Conservation (phyloP, 1,140 invertebrate species). For the Drosophila lacertosa region DNA sequence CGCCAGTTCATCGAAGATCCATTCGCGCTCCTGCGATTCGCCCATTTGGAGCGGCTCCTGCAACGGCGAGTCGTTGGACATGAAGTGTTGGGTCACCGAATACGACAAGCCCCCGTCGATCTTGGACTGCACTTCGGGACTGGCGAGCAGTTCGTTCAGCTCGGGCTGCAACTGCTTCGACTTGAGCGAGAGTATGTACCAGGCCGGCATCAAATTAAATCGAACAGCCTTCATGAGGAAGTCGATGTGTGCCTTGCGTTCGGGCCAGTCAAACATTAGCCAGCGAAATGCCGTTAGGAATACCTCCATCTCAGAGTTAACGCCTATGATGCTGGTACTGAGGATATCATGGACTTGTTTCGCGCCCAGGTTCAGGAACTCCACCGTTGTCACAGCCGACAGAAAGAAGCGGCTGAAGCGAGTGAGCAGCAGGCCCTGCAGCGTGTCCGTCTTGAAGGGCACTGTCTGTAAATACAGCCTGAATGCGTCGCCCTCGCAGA, state of each 20-base stretch:
- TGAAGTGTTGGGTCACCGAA: constrained; percentile 63
- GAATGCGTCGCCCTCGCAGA: constrained; percentile 89
- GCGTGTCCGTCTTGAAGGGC: constrained; percentile 47
- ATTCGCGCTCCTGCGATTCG: constrained; percentile 85
- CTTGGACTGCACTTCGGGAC: constrained; percentile 86
- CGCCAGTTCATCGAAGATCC: constrained; percentile 85
- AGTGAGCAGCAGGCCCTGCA: constrained; percentile 87
- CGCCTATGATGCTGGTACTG: constrained; percentile 88
- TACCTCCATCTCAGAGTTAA: constrained; percentile 87
- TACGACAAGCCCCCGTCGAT: constrained; percentile 90
- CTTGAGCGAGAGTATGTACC: constrained; percentile 89
- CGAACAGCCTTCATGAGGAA: constrained; percentile 88
- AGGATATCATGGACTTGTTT: constrained; percentile 88
- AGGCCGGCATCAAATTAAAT: constrained; percentile 89
- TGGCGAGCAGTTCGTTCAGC: constrained; percentile 87
- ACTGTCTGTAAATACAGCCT: constrained; percentile 87
- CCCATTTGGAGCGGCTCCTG: background rate
- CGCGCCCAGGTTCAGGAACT: constrained; percentile 87
- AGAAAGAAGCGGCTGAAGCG: constrained; percentile 90
- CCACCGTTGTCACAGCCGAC: constrained; percentile 88
- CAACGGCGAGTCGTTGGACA: background rate
- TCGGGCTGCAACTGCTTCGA: constrained; percentile 85
- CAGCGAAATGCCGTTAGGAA: constrained; percentile 90
- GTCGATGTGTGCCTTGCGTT: constrained; percentile 86
- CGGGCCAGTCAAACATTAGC: constrained; percentile 88